Conservation (phyloP, 2,113 vertebrate species). For the Ptilonorhynchus violaceus region DNA sequence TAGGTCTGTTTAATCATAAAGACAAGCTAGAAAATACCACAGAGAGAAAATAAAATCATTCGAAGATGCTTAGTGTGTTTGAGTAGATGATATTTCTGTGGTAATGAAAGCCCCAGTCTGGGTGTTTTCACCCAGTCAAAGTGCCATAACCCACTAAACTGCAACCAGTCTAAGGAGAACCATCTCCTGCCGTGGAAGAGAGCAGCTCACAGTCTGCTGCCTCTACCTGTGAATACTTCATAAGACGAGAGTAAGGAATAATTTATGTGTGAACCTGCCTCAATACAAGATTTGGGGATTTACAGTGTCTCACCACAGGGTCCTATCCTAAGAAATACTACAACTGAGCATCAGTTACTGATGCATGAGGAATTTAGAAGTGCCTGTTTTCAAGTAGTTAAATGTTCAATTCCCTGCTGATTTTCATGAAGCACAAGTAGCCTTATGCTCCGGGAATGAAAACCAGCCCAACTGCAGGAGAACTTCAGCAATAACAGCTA, state of each 20-base stretch:
- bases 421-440: not conserved
- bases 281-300: not conserved
- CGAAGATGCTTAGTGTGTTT: not conserved
- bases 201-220: not conserved
- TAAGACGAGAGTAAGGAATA: not conserved
- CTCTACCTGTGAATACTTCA: not conserved
- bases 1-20: not conserved
- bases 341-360: not conserved
- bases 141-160: not conserved
- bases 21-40: not conserved
- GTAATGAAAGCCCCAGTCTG: not conserved
- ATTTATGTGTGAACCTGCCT: not conserved
- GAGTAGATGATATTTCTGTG: not conserved
- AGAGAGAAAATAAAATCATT: not conserved
- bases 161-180: not conserved
- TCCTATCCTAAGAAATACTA: not conserved
- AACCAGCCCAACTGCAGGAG: not conserved
- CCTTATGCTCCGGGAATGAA: not conserved
- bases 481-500: not conserved
- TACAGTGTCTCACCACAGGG: not conserved
- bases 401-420: not conserved
- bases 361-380: not conserved
- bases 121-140: not conserved
- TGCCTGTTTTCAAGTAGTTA: not conserved
- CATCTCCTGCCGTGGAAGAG: not conserved